Conservation (phyloP, 1,140 invertebrate species). For the Heliconius hewitsoni region DNA sequence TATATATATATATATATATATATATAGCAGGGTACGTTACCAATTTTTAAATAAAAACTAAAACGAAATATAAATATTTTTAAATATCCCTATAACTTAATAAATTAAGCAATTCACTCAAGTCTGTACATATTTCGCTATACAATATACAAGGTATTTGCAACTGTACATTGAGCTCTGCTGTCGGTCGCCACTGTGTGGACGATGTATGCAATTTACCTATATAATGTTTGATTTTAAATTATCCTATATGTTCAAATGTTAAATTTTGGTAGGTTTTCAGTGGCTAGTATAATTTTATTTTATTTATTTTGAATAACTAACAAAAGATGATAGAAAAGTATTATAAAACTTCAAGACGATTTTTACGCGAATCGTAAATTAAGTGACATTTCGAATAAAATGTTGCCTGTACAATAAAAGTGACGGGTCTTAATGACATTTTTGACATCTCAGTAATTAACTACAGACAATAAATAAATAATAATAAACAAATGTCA, state of each 20-base stretch:
- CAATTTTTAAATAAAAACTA: conserved; percentile 11
- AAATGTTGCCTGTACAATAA: neutral
- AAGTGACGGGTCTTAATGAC: neutral
- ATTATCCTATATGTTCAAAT: no score
- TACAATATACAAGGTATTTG: conserved; percentile 12
- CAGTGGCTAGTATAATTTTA: neutral
- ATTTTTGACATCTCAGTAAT: neutral
- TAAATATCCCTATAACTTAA: neutral
- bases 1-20: no score
- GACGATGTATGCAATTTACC: neutral
- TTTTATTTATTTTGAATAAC: no score
- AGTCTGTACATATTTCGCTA: conserved; percentile 5
- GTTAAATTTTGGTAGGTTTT: neutral
- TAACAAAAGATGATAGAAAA: neutral
- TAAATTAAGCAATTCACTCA: neutral
- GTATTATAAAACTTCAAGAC: neutral
- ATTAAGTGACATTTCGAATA: neutral
- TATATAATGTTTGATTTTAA: no score
- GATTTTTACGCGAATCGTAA: neutral
- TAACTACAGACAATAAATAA: neutral
- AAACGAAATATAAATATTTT: neutral
- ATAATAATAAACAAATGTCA: neutral
- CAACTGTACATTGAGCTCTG: conserved; percentile 20
- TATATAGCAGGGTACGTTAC: neutral
- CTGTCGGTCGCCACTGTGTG: neutral